phyloP scores from a whole-genome alignment of 35 echinoderm and acorn worm genomes.

The Patiria miniata region DNA sequence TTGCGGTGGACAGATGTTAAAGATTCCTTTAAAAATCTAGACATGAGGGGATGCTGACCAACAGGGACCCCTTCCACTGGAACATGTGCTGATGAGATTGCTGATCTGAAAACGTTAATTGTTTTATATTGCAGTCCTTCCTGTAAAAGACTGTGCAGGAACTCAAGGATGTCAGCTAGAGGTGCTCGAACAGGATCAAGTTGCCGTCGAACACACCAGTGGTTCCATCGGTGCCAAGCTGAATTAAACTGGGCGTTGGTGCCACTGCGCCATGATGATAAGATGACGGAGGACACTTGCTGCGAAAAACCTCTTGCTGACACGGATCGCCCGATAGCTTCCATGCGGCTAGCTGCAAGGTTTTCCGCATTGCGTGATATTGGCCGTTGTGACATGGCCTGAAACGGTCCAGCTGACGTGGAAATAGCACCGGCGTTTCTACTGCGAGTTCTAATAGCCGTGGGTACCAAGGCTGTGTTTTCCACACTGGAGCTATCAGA shows the following conservation, averaged over 20 bases:
- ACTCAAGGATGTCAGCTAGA: background rate
- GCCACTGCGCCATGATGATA: background rate
- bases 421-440: background rate
- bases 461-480: background rate
- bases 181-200: conserved; percentile 10
- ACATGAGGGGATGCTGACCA: background rate
- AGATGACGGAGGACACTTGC: background rate
- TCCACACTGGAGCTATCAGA: conserved; percentile 26
- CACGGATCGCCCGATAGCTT: background rate
- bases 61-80: background rate
- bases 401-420: background rate
- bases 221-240: background rate
- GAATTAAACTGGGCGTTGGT: conserved; percentile 9
- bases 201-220: conserved; percentile 33
- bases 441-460: background rate
- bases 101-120: background rate
- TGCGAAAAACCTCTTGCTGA: conserved; percentile 9
- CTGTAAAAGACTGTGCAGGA: background rate
- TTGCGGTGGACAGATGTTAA: background rate
- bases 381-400: background rate
- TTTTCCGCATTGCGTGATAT: background rate
- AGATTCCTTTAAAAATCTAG: background rate
- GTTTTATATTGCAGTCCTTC: background rate
- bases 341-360: conserved; percentile 27
- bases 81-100: background rate